Base-by-base conservation (phyloP, 2,113 vertebrate genomes). In the Heterotilapia buettikoferi region DNA sequence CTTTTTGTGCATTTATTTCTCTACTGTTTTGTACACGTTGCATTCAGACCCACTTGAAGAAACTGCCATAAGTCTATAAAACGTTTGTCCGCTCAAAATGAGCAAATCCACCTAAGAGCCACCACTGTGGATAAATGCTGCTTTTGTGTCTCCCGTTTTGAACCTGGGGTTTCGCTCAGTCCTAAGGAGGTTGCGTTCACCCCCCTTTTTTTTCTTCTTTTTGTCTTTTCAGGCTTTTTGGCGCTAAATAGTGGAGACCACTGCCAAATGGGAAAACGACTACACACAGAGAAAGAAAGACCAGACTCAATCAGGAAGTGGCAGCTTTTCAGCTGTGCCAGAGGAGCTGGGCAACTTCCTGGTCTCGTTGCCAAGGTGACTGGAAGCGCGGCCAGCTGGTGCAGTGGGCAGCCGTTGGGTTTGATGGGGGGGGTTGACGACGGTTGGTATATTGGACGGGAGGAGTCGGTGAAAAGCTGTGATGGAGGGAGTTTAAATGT, bases 301-400 rank as follows among this genome's bases (percentile, higher is more conserved):
- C 40, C 89, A 93, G 92, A 95, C 94, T 95, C 95, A 92, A 93
- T 95, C 93, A 95, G 95, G 95, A 96, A 96, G 93, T 95, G 94
- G 92, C 94, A 94, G 94, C 93, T 93, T 96, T 95, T 96, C 84
- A 95, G 88, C 83, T 61, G 89, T 93, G 94, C 94, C 94, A 96
- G 90, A 87, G 88, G 95, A 94, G 93, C 95, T 36, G 36, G 92
- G 93, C 92, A 94, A 95, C 95, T 96, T 96, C 96, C 96, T 96
- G 93, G 94, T 94, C 50, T 78, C 9, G 94, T 95, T 95, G 91
- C 94, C 94, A 93, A 89, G 95, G 94, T 88, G 88, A 96, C 93
- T 86, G 89, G 91, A 95, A 87, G 76, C 92, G 78, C 61, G 54
- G 95, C 96, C 96, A 96, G 94, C 92, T 92, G 94, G 92, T 93